Base-by-base conservation (phyloP, 2,113 vertebrate genomes). In the Nannobrachium achirus region DNA sequence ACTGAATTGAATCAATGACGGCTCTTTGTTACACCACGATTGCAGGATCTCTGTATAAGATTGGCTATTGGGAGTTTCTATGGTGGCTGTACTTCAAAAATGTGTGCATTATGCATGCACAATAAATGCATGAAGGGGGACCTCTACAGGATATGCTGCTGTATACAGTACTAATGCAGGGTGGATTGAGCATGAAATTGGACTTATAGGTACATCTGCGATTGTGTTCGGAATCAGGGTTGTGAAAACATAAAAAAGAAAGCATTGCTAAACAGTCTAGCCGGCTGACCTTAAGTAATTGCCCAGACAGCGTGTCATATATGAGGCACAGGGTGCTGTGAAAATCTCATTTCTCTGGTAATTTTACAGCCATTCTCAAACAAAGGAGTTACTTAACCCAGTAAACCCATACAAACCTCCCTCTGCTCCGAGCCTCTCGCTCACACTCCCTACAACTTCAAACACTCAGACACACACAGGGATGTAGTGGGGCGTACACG, bases 351-450 rank as follows among this genome's bases (percentile, higher is more conserved):
- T 88, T 85, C 76, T 78, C 20, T 56, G 46, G 81, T 87, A 81
- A 88, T 86, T 86, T 78, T 80, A 33, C 72, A 51, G 62, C 72
- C 69, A 69, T 84, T 84, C 39, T 50, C 66, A 46, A 53, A 67
- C 68, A 68, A 75, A 63, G 78, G 60, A 87, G 74, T 76, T 83
- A 89, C 81, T 88, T 87, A 87, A 85, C 79, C 83, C 75, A 89
- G 80, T 88, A 86, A 87, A 85, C 79, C 83, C 75, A 39, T 42
- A 53, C 68, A 73, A 77, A 74, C 79, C 62, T 33, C 25, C 25
- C 65, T 67, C 45, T 53, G 67, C 65, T 67, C 45, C 50, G 67
- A 76, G 69, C 49, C 18, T 1, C 58, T 6, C 25, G 48, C 6
- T 13, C 4, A 14, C 15, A 38, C 41, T 20, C 16, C 55, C 72